Evolutionary conservation across 2,113 vertebrate genomes (phyloP), one percentile per base, ranked within the genome.

Genomic region (Planiliza haematocheilus): DNA sequence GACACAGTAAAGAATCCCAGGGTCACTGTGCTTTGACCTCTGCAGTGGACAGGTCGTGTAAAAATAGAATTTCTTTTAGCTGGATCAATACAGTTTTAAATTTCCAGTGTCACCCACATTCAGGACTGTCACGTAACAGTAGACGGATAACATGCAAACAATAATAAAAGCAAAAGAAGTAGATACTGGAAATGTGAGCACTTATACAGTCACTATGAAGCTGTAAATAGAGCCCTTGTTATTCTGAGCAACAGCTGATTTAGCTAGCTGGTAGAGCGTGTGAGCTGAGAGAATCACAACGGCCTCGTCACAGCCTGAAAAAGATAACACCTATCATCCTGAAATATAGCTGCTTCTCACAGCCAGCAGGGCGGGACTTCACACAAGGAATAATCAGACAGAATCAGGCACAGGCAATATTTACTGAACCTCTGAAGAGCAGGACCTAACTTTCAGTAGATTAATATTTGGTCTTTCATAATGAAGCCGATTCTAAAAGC

Each of bases 31-130:
- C 57, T 49, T 30, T 55, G 62, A 74, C 45, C 60, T 37, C 8
- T 49, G 1, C 14, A 13, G 17, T 43, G 37, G 20, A 63, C 9
- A 30, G 39, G 17, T 1, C 7, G 0, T 13, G 48, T 55, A 52
- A 68, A 77, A 30, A 56, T 52, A 38, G 10, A 34, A 34, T 62
- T 42, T 70, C 18, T 76, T 37, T 65, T 43, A 5, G 67, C 16
- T 30, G 7, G 1, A 65, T 77, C 67, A 17, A 42, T 74, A 42
- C 10, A 42, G 56, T 64, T 63, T 78, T 48, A 36, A 49, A 56
- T 78, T 10, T 30, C 70, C 13, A 1, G 17, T 58, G 21, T 49
- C 37, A 16, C 7, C 14, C 16, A 50, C 39, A 55, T 43, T 34
- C 9, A 60, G 18, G 2, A 30, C 20, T 55, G 38, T 49, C 43